phyloP scores from a whole-genome alignment of 2,113 vertebrate species.

The Acanthochromis polyacanthus region DNA sequence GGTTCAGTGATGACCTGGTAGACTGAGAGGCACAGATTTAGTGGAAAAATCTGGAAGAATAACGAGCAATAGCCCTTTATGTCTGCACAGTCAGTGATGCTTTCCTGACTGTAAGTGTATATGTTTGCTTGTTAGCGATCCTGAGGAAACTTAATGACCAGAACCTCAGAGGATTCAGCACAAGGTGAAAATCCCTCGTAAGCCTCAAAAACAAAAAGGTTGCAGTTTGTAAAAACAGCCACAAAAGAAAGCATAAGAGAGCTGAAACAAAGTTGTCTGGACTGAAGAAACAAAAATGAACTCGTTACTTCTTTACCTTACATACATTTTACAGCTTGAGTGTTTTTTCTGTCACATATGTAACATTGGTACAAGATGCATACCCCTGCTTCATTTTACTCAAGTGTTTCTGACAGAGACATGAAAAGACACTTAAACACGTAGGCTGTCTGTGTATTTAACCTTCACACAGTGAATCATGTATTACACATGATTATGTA shows the following conservation, averaged over 20 bases:
- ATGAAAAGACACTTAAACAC: constrained; percentile 27
- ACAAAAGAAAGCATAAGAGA: background rate
- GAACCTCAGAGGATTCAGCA: background rate
- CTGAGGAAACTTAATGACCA: background rate
- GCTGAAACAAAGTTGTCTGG: background rate
- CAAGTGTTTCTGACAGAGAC: constrained; percentile 25
- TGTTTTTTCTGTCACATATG: background rate
- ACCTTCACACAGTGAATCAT: constrained; percentile 10
- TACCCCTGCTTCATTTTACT: no score
- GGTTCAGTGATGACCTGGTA: background rate
- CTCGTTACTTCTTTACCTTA: no score
- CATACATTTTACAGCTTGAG: background rate
- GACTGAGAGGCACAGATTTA: background rate
- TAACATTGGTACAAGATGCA: background rate
- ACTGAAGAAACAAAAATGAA: background rate
- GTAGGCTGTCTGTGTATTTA: constrained; percentile 22
- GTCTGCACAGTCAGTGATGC: background rate
- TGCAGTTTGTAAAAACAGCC: background rate
- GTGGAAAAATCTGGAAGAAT: background rate
- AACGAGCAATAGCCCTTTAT: no score
- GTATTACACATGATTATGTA: constrained; percentile 3
- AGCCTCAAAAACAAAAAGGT: background rate
- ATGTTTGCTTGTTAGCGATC: background rate
- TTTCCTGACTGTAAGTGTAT: background rate
- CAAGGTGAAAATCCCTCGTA: background rate